Base-by-base conservation (phyloP, 2,113 vertebrate genomes). In the Podocnemis expansa region DNA sequence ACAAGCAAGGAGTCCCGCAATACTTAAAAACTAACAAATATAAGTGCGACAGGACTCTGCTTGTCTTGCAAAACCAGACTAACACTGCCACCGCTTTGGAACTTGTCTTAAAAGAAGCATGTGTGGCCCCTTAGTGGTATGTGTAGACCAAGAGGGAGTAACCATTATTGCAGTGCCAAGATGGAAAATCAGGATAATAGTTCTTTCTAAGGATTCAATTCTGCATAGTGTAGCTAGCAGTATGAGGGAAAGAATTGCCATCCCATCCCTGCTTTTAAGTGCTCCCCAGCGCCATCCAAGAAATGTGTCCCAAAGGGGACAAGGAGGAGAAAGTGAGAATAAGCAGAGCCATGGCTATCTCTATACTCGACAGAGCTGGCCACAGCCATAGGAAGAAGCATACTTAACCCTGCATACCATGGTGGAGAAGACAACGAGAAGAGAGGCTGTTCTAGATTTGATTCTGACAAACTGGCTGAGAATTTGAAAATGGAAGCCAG, bases 191-290 rank as follows among this genome's bases (percentile, higher is more conserved):
- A 67, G 34, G 60, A 67, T 31, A 67, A 21, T 67, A 67, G 31
- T 67, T 67, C 34, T n/a, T 67, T 17, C 16, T n/a, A 34, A n/a
- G 8, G 31, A n/a, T 67, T 67, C 19, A 34, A 19, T n/a, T 76
- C 9, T 75, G 9, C 60, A 47, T 22, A 70, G 9, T 1, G 1
- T 9, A 84, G 81, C 0, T 84, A 16, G 52, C 5, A 91, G 41
- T 1, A 2, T 9, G 16, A 51, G 45, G 8, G 47, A 92, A 87
- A 43, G 91, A 91, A 60, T 41, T 89, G 25, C 14, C 87, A 41
- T 14, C 1, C 14, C 87, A 41, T 14, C 1, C 34, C 1, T 78
- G 93, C 12, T 75, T 21, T 25, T 10, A 13, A 43, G n/a, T 43
- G 43, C 70, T 17, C 49, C 78, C 84, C 89, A 89, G 73, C 6